These are phyloP conservation scores for Austrofundulus limnaeus DNA, from an alignment of 2,113 vertebrate species.

Conservation along the genomic window DNA sequence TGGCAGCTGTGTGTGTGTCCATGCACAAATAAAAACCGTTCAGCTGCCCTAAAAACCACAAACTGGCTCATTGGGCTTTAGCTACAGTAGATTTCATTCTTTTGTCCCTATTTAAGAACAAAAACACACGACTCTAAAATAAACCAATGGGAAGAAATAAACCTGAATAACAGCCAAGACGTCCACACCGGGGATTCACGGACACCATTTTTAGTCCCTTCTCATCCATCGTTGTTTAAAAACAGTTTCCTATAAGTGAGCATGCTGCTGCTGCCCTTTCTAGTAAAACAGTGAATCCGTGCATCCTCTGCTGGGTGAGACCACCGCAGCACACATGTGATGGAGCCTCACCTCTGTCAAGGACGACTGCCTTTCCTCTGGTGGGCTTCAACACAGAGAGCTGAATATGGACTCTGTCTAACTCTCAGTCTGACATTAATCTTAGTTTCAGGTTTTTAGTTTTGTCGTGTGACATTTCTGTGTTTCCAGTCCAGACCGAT, in stretches of 20 bases:
- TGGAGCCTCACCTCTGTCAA: constrained; percentile 48
- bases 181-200: constrained; percentile 31
- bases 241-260: constrained; percentile 32
- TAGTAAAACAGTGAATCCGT: constrained; percentile 33
- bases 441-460: not conserved
- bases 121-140: constrained; percentile 32
- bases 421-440: too few relatives aligned
- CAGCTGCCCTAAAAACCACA: constrained; percentile 19
- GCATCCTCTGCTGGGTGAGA: constrained; percentile 48
- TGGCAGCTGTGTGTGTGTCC: constrained; percentile 27
- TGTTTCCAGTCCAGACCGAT: too few relatives aligned
- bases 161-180: constrained; percentile 32
- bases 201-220: constrained; percentile 6
- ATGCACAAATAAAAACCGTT: too few relatives aligned
- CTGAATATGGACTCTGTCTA: constrained; percentile 57
- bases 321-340: constrained; percentile 54
- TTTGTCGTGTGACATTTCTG: too few relatives aligned
- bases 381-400: constrained; percentile 4
- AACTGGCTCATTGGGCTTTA: constrained; percentile 25
- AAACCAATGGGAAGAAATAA: constrained; percentile 31
- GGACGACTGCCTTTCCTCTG: constrained; percentile 32
- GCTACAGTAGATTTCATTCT: constrained; percentile 25
- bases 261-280: constrained; percentile 33
- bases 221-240: constrained; percentile 26
- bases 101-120: constrained; percentile 21